These are phyloP conservation scores for Stegophylla sp. DNA, from an alignment of 2,888 invertebrate genomes.

Conservation along the genomic window DNA sequence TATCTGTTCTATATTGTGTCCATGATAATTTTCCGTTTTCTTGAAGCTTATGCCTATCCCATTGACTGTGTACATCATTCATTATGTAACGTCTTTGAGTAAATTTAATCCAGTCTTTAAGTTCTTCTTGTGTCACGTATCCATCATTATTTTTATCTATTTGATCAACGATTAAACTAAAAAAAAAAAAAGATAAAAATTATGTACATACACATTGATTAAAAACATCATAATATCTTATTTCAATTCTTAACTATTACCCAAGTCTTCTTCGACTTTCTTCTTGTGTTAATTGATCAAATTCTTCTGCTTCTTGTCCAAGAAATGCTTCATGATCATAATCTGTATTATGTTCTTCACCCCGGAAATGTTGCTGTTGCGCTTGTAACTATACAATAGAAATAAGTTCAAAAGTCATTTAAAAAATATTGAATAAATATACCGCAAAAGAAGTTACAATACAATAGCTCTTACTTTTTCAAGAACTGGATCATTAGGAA, in stretches of 20 bases:
- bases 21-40: slow-evolving; percentile 79
- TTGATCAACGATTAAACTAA: slow-evolving; percentile 87
- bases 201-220: neutral
- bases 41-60: slow-evolving; percentile 87
- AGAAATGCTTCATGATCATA: slow-evolving; percentile 98
- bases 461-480: slow-evolving; percentile 26
- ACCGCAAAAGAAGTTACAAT: neutral
- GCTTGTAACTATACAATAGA: slow-evolving; percentile 33
- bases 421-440: neutral
- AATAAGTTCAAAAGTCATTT: neutral
- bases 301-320: slow-evolving; percentile 92
- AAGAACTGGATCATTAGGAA: slow-evolving; percentile 18
- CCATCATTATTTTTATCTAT: slow-evolving; percentile 89
- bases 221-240: neutral
- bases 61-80: slow-evolving; percentile 91
- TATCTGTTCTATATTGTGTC: slow-evolving; percentile 81
- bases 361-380: slow-evolving; percentile 75
- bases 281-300: slow-evolving; percentile 92
- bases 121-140: slow-evolving; percentile 81
- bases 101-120: slow-evolving; percentile 94
- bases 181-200: too few relatives aligned
- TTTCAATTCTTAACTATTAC: slow-evolving; percentile 65
- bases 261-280: slow-evolving; percentile 90
- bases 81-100: slow-evolving; percentile 91
- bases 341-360: slow-evolving; percentile 83